phyloP scores from a whole-genome alignment of 2,797 vertebrate genomes.

The Chelon auratus region DNA sequence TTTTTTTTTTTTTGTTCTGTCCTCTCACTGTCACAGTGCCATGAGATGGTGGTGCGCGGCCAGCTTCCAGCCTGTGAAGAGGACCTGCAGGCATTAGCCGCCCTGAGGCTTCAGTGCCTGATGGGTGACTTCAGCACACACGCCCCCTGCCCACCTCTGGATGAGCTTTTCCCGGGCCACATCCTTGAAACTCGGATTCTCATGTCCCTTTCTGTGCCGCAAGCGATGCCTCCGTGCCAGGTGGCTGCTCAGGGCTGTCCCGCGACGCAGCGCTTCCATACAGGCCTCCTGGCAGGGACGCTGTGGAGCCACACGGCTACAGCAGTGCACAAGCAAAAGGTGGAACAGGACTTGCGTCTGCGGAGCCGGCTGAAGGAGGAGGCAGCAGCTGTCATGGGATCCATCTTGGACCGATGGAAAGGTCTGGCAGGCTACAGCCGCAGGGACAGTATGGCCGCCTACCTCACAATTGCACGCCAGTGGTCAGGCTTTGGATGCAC shows the following conservation, averaged over 20 bases:
- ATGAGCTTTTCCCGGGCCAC: conserved; percentile 87
- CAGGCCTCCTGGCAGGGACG: conserved; percentile 77
- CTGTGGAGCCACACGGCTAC: conserved; percentile 86
- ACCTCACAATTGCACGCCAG: conserved; percentile 90
- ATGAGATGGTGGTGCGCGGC: conserved; percentile 92
- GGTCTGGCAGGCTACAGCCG: conserved; percentile 89
- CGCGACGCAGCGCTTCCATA: conserved; percentile 76
- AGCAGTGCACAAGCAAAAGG: conserved; percentile 85
- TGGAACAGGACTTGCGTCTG: conserved; percentile 83
- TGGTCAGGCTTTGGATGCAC: conserved; percentile 96
- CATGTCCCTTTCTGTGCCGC: conserved; percentile 66
- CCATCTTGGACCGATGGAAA: conserved; percentile 92
- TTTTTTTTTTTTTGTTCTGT: conserved; percentile 16
- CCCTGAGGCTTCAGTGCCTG: conserved; percentile 90
- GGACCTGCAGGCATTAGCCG: conserved; percentile 89
- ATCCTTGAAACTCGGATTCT: conserved; percentile 82
- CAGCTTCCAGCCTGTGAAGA: conserved; percentile 91
- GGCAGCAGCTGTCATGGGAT: conserved; percentile 83
- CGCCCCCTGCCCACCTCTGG: conserved; percentile 86
- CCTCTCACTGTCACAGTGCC: conserved; percentile 81
- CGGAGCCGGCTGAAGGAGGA: conserved; percentile 87
- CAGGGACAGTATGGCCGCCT: conserved; percentile 92
- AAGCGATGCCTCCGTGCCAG: conserved; percentile 66
- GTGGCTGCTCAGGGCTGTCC: conserved; percentile 70
- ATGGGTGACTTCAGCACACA: conserved; percentile 91